Evolutionary conservation across 1,140 invertebrate genomes (phyloP), one percentile per base, ranked within the genome.

Genomic region (Anastatus disparis): DNA sequence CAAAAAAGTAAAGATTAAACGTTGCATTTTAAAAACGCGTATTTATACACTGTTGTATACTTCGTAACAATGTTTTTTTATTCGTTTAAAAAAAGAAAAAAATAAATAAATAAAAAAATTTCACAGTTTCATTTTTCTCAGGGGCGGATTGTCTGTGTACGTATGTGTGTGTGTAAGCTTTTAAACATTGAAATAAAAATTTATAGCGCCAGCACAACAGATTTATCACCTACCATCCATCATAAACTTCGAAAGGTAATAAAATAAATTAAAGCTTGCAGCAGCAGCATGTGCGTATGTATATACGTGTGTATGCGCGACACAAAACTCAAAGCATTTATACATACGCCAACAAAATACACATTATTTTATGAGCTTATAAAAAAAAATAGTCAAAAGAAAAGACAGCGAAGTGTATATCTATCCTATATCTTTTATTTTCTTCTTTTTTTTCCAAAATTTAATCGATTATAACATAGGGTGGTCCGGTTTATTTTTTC

Each of bases 221-320:
- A 71, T 71, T 71, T 71, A 71, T 71, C 62, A 65, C 62, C 42
- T n/a, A 65, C 31, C 48, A 71, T 71, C 70, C 62, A 66, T 71
- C 70, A 71, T 71, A 71, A 71, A 71, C 48, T 71, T 66, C 44
- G 29, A 65, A 40, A 13, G 62, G 13, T 53, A 71, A 65, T 71
- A 59, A 71, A 66, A 71, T 71, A 71, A 71, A 71, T 71, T 71
- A 71, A n/a, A 53, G 61, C 68, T 2, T 10, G 59, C 68, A 61
- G 66, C 70, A 61, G 61, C 70, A 62, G 63, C 68, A 27, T 26
- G 53, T 35, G 29, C 53, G 31, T 35, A 35, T 35, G 10, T 35
- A 35, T 35, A 35, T 35, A 35, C 10, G 10, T 35, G 10, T 35
- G 10, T 35, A 35, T 35, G 31, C 3, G 42, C 10, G 42, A 44